These are phyloP conservation scores for Lasioglossum figueresi DNA, from an alignment of 2,888 invertebrate species.

Conservation along the genomic window DNA sequence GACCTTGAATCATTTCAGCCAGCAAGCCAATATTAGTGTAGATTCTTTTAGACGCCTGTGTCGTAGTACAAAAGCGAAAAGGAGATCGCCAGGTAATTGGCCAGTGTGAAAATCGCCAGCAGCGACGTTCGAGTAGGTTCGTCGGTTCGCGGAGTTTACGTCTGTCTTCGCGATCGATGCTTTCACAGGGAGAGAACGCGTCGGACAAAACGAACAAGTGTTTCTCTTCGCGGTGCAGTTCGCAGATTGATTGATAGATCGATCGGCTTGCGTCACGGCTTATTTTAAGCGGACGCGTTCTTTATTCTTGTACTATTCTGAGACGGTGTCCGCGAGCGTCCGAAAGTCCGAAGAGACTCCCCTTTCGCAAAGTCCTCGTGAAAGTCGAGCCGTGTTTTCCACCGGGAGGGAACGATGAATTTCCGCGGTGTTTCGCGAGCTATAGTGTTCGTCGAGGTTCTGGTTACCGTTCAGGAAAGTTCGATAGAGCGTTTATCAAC, in stretches of 20 bases:
- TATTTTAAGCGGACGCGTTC: constrained; percentile 63
- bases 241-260: constrained; percentile 67
- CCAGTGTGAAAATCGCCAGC: not conserved
- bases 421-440: not conserved
- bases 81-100: not conserved
- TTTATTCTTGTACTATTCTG: constrained; percentile 53
- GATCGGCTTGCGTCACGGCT: constrained; percentile 64
- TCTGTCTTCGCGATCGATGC: constrained; percentile 37
- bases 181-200: constrained; percentile 31
- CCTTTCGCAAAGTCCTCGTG: not conserved
- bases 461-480: not conserved
- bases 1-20: too few species aligned
- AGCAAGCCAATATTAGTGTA: too few species aligned
- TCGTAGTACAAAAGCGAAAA: too few species aligned
- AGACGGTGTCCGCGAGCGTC: constrained; percentile 36
- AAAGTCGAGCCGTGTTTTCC: not conserved
- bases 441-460: not conserved
- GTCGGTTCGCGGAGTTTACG: constrained; percentile 10
- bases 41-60: too few species aligned
- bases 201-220: constrained; percentile 56
- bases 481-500: constrained; percentile 30
- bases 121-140: not conserved
- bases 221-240: constrained; percentile 51
- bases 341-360: constrained; percentile 49
- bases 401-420: not conserved